Conservation (phyloP, 2,113 vertebrate species). For the Otis tarda region DNA sequence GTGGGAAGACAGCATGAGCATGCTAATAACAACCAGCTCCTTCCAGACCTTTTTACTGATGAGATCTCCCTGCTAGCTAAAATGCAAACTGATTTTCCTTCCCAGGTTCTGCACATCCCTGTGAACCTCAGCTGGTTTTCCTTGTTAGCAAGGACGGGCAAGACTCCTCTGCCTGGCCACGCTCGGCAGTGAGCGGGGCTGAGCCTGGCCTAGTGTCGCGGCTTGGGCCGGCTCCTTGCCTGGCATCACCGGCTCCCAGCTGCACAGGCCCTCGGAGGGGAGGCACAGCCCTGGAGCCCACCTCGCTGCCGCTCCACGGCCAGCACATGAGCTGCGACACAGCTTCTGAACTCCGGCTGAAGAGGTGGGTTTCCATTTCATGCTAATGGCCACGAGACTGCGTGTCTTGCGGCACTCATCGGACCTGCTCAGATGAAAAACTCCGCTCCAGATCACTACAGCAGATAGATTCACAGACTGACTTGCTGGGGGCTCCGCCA, state of each 20-base stretch:
- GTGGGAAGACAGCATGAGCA: not conserved
- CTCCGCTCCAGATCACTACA: not conserved
- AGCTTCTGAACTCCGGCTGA: not conserved
- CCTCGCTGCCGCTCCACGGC: fast-evolving
- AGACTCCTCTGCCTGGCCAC: fast-evolving
- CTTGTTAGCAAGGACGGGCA: not conserved
- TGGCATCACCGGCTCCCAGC: fast-evolving
- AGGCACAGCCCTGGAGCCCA: not conserved
- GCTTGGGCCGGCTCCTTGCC: not conserved
- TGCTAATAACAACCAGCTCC: not conserved
- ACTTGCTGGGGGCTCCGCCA: not conserved
- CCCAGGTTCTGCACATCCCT: not conserved
- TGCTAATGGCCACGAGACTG: not conserved
- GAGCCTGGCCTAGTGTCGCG: fast-evolving
- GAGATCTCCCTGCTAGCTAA: not conserved
- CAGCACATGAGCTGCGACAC: not conserved
- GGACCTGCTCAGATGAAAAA: not conserved
- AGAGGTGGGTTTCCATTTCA: not conserved
- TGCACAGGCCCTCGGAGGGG: fast-evolving
- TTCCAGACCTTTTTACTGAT: not conserved
- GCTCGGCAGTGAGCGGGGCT: fast-evolving
- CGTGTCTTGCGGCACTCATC: not conserved
- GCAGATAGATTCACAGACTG: not conserved
- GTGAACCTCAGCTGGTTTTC: not conserved
- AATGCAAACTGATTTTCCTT: not conserved